These are phyloP conservation scores for Sebastes itinus DNA, from an alignment of 2,797 vertebrate genomes.

Conservation along the genomic window DNA sequence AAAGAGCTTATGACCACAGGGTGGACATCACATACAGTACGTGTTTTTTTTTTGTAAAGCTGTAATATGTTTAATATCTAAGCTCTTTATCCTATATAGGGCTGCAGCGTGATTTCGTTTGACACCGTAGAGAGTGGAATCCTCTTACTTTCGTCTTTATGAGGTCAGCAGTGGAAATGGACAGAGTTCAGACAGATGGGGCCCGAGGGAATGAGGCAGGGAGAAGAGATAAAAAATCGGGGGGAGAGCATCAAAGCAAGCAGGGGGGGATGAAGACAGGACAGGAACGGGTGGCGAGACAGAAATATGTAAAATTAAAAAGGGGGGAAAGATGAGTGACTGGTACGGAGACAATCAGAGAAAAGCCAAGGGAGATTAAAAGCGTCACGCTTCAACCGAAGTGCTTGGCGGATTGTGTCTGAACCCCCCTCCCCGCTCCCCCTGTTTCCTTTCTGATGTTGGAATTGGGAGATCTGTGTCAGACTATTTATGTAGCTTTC, in stretches of 20 bases:
- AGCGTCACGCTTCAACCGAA: conserved; percentile 12
- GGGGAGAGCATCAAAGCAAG: conserved; percentile 38
- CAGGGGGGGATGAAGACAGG: conserved; percentile 28
- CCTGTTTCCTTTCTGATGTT: not conserved
- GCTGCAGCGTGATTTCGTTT: conserved; percentile 69
- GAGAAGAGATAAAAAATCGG: conserved; percentile 42
- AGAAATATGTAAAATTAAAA: conserved; percentile 48
- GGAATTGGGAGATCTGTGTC: not conserved
- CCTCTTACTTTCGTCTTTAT: conserved; percentile 79
- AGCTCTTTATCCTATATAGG: conserved; percentile 79
- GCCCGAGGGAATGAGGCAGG: conserved; percentile 52
- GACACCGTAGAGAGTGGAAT: conserved; percentile 74
- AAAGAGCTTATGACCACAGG: conserved; percentile 45
- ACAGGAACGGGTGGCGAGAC: conserved; percentile 12
- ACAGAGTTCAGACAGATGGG: conserved; percentile 75
- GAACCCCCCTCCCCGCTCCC: not conserved
- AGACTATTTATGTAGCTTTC: conserved; percentile 1
- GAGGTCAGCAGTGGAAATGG: conserved; percentile 76
- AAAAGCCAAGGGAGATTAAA: conserved; percentile 44
- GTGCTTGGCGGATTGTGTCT: conserved; percentile 8
- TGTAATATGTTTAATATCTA: conserved; percentile 76
- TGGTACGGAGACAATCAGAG: conserved; percentile 26
- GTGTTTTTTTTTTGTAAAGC: conserved; percentile 21
- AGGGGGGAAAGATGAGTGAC: conserved; percentile 32
- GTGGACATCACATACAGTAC: conserved; percentile 53